These are phyloP conservation scores for Varroa destructor DNA, from an alignment of 1,140 invertebrate genomes.

Conservation along the genomic window DNA sequence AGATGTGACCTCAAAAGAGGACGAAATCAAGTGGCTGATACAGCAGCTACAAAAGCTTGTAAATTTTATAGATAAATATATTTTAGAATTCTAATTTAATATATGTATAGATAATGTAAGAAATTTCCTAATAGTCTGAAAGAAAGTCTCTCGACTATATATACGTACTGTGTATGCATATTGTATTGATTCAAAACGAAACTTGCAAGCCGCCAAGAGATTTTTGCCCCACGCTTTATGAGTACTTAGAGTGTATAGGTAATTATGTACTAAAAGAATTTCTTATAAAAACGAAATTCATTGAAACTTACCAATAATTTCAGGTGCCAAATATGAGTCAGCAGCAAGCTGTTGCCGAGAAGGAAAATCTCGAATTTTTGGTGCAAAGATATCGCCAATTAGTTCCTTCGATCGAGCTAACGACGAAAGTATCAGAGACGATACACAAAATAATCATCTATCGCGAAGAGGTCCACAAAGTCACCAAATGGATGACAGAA, in stretches of 20 bases:
- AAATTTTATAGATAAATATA: constrained; percentile 34
- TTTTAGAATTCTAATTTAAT: background rate
- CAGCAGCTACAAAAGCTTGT: constrained; percentile 71
- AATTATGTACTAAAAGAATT: too few relatives aligned
- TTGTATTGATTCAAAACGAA: too few relatives aligned
- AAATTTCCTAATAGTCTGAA: too few relatives aligned
- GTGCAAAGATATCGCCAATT: constrained; percentile 74
- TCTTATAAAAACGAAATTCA: background rate
- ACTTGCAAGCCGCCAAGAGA: too few relatives aligned
- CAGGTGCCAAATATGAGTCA: constrained; percentile 55
- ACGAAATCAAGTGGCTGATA: constrained; percentile 87
- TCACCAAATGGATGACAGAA: constrained; percentile 44
- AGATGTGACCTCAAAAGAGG: constrained; percentile 71
- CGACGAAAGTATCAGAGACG: constrained; percentile 76
- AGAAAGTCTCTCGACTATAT: too few relatives aligned
- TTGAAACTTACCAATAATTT: background rate
- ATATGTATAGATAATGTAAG: background rate
- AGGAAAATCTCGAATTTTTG: constrained; percentile 63
- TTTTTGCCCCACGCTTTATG: too few relatives aligned
- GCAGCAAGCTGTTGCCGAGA: constrained; percentile 53
- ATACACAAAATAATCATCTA: constrained; percentile 84
- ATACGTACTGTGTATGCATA: too few relatives aligned
- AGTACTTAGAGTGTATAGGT: too few relatives aligned
- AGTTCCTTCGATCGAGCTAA: constrained; percentile 77
- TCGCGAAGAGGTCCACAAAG: constrained; percentile 67